Base-by-base conservation (phyloP, 2,888 invertebrate genomes). In the Microplitis manilae region DNA sequence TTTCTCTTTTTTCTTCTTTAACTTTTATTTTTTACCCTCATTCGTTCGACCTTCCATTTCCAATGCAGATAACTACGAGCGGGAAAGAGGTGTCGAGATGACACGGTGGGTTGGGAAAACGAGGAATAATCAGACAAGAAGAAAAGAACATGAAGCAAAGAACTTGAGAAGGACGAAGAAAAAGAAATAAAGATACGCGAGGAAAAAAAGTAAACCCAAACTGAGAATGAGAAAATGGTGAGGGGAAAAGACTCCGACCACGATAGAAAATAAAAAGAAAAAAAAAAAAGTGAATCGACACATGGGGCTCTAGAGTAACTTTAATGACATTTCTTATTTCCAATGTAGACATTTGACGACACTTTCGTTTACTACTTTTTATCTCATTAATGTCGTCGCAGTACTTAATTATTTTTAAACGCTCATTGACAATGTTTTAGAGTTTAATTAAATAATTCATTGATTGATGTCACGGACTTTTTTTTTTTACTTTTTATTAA, bases 41-140 rank as follows among this genome's bases (percentile, higher is more conserved):
- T 67, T 62, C 50, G 64, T 79, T 73, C 74, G 64, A 75, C 77
- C 75, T 78, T 79, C 67, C 77, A 80, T 79, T 79, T 77, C 79
- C 80, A 80, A 78, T 80, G 80, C 80, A 80, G 79, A 80, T 80
- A 79, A 76, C 75, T 61, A 69, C 68, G 62, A 30, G 73, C 71
- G 75, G 70, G 77, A 78, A 77, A 75, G 77, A 77, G 78, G 75
- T 70, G 73, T 73, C 64, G 68, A 39, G 76, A 67, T 41, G 70
- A 67, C 50, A 17, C 15, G 69, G 2, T 13, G 67, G 68, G 65
- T 59, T 38, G 38, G 13, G 64, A 61, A 61, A 69, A 69, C 76
- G 62, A 76, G 70, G 77, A 77, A 79, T 79, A 79, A 77, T 79
- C 75, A 70, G 67, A 69, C 60, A 60, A 41, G 73, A 70, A 41